A percentile compares a stretch with the other conserved stretches of the same genome.
phyloP scores from a whole-genome alignment of 2,797 vertebrate species.

The Rhinella marina region DNA sequence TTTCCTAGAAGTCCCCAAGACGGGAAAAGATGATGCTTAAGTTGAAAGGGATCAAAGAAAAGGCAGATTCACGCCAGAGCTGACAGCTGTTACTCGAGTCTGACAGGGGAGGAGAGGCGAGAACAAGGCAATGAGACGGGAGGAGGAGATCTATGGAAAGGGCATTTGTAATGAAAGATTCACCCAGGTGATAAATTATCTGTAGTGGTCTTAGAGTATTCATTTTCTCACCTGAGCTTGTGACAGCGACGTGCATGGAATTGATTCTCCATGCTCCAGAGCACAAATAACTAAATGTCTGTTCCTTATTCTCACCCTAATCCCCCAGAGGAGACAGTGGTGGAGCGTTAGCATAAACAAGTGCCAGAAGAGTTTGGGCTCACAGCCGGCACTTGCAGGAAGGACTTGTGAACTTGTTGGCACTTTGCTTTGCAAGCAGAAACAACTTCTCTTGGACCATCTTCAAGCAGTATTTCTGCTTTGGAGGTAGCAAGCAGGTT shows the following conservation, averaged over 20 bases:
- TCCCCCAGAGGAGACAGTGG: slow-evolving; percentile 16
- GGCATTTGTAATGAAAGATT: slow-evolving; percentile 62
- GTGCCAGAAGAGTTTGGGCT: slow-evolving; percentile 45
- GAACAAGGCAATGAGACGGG: slow-evolving; percentile 55
- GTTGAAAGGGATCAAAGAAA: slow-evolving; percentile 56
- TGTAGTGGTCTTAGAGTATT: slow-evolving; percentile 60
- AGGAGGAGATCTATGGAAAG: slow-evolving; percentile 58
- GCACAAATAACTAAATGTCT: slow-evolving; percentile 58
- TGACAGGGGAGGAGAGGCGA: slow-evolving; percentile 56
- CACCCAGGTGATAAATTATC: slow-evolving; percentile 61
- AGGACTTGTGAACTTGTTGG: slow-evolving; percentile 38
- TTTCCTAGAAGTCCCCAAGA: slow-evolving; percentile 61
- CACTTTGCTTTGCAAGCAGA: slow-evolving; percentile 33
- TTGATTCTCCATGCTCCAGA: slow-evolving; percentile 55
- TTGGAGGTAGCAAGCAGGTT: slow-evolving; percentile 22
- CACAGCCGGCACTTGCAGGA: slow-evolving; percentile 21
- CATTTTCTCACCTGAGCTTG: slow-evolving; percentile 61
- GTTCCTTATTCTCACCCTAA: slow-evolving; percentile 48
- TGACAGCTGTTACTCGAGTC: slow-evolving; percentile 61
- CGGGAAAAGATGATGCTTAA: slow-evolving; percentile 54
- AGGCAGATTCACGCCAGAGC: slow-evolving; percentile 50
- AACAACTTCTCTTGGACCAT: neutral
- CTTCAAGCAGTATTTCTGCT: slow-evolving; percentile 21
- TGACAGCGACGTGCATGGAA: slow-evolving; percentile 46
- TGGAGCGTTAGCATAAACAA: slow-evolving; percentile 43